A percentile compares a stretch with the other conserved stretches of the same genome.
Evolutionary conservation across 1,140 invertebrate species (phyloP).

Genomic region (Diuraphis noxia): DNA sequence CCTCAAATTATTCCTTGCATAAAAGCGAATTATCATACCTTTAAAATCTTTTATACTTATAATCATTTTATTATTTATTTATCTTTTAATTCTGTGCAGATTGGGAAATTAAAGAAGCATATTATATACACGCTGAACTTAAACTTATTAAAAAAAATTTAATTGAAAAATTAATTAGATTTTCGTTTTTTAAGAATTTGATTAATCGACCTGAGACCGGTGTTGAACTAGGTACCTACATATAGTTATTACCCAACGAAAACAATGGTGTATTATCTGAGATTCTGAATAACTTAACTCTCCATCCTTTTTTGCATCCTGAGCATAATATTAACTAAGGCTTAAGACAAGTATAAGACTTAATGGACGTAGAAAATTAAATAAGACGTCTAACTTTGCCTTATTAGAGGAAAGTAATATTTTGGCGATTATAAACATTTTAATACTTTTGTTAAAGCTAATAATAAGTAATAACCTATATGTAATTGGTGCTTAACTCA

Average conservation of each 20-base stretch:
- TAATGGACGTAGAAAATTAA: no score
- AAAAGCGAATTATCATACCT: neutral
- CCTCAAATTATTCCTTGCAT: neutral
- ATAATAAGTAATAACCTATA: no score
- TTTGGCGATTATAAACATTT: no score
- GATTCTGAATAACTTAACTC: neutral
- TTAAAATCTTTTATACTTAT: neutral
- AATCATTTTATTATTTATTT: neutral
- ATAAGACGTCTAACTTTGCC: neutral
- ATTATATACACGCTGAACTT: neutral
- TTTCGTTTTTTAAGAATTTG: neutral
- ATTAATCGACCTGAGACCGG: neutral
- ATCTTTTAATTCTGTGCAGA: neutral
- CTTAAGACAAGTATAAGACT: neutral
- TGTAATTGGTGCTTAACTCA: no score
- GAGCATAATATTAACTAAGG: neutral
- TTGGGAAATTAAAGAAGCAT: neutral
- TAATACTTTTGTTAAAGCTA: no score
- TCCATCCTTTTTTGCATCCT: neutral
- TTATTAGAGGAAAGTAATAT: neutral
- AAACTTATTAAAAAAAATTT: neutral
- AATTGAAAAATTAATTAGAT: slow-evolving; percentile 8
- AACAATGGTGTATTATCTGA: neutral
- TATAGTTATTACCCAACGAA: neutral
- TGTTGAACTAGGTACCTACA: neutral